phyloP scores from a whole-genome alignment of 2,888 invertebrate species.

The Steinernema hermaphroditum region DNA sequence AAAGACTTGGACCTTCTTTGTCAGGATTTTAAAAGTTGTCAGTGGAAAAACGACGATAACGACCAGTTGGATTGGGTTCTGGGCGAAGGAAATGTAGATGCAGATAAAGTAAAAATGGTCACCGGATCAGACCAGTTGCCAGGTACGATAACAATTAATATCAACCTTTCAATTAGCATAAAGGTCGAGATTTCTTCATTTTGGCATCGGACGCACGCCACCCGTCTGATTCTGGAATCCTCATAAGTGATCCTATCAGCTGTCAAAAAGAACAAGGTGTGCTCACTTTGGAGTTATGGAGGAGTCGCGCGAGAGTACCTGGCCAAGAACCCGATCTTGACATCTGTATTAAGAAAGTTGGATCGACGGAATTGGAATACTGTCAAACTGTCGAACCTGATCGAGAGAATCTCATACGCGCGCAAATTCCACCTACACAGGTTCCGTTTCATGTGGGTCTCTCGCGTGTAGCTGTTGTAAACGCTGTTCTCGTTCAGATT shows the following conservation, averaged over 20 bases:
- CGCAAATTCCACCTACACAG: slow-evolving; percentile 51
- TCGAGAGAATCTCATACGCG: slow-evolving; percentile 51
- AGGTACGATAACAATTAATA: slow-evolving; percentile 38
- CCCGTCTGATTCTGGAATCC: slow-evolving; percentile 44
- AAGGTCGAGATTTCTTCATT: slow-evolving; percentile 50
- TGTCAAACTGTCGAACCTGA: slow-evolving; percentile 51
- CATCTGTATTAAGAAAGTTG: slow-evolving; percentile 49
- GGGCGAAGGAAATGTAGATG: slow-evolving; percentile 51
- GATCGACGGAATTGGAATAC: slow-evolving; percentile 46
- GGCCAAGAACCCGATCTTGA: slow-evolving; percentile 51
- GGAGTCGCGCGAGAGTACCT: slow-evolving; percentile 38
- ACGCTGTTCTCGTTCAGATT: slow-evolving; percentile 41
- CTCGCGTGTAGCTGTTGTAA: no score
- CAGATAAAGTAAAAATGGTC: slow-evolving; percentile 45
- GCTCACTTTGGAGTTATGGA: slow-evolving; percentile 51
- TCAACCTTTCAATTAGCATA: neutral
- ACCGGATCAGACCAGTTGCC: slow-evolving; percentile 51
- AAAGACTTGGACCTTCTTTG: slow-evolving; percentile 11
- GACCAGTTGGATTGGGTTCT: slow-evolving; percentile 54
- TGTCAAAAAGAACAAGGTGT: slow-evolving; percentile 54
- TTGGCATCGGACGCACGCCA: slow-evolving; percentile 52
- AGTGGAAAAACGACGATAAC: slow-evolving; percentile 50
- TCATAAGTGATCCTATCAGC: slow-evolving; percentile 52
- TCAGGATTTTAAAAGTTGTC: slow-evolving; percentile 10
- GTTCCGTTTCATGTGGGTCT: slow-evolving; percentile 56